These are phyloP conservation scores for Selenia dentaria DNA, from an alignment of 2,888 invertebrate species.

Conservation along the genomic window DNA sequence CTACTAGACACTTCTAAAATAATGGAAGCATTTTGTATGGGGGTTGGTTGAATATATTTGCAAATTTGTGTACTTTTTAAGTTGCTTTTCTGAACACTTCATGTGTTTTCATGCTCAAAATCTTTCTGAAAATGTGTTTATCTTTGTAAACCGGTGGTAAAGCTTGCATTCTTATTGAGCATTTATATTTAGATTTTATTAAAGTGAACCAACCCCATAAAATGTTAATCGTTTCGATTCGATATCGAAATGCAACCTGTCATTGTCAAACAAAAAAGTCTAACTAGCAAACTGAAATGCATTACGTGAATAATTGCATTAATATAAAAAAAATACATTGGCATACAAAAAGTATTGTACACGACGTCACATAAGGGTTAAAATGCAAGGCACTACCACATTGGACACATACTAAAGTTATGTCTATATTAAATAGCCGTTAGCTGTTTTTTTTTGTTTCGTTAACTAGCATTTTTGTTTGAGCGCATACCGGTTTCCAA, in stretches of 20 bases:
- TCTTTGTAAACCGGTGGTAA: too few relatives aligned
- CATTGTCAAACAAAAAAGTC: conserved; percentile 23
- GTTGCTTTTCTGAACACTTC: too few relatives aligned
- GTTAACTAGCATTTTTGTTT: not conserved
- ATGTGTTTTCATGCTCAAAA: too few relatives aligned
- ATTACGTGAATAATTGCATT: conserved; percentile 45
- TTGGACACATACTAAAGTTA: conserved; percentile 15
- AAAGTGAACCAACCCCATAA: conserved; percentile 19
- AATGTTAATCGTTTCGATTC: conserved; percentile 9
- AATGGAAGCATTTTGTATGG: conserved; percentile 58
- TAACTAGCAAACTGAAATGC: conserved; percentile 48
- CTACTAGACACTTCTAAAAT: conserved; percentile 56
- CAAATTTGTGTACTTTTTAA: too few relatives aligned
- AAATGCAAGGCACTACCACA: conserved; percentile 64
- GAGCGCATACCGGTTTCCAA: conserved; percentile 4
- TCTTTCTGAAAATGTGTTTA: too few relatives aligned
- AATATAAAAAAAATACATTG: conserved; percentile 29
- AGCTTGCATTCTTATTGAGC: too few relatives aligned
- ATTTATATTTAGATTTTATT: too few relatives aligned
- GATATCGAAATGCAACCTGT: too few relatives aligned
- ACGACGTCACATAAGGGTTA: conserved; percentile 45
- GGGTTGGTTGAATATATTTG: conserved; percentile 41
- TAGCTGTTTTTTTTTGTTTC: conserved; percentile 2
- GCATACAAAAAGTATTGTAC: conserved; percentile 46
- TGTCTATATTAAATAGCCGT: conserved; percentile 6